A percentile compares a stretch with the other conserved stretches of the same genome.
These are phyloP conservation scores for Aporrectodea caliginosa DNA, from an alignment of 1,140 invertebrate species.

Conservation along the genomic window DNA sequence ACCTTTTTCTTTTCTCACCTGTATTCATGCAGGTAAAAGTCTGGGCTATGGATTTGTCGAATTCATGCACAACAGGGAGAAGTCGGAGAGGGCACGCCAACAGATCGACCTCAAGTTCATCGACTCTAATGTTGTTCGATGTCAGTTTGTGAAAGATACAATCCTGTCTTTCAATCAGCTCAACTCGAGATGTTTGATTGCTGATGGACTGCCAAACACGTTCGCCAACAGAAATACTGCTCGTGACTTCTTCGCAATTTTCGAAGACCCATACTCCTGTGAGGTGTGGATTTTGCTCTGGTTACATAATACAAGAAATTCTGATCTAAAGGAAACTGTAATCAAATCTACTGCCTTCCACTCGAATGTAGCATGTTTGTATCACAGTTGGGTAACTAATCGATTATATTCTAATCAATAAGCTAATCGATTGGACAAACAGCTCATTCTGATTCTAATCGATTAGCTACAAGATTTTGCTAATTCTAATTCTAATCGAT, in stretches of 20 bases:
- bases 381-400: no score
- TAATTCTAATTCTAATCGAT: no score
- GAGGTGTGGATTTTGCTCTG: no score
- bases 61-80: slow-evolving; percentile 55
- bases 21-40: slow-evolving; percentile 49
- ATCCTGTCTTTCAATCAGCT: slow-evolving; percentile 33
- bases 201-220: neutral
- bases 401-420: no score
- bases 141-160: slow-evolving; percentile 55
- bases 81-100: slow-evolving; percentile 54
- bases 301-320: no score
- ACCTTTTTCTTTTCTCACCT: no score
- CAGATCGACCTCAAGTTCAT: slow-evolving; percentile 58
- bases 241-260: neutral
- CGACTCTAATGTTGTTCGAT: slow-evolving; percentile 55
- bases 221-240: neutral
- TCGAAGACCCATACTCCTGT: neutral
- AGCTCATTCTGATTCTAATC: no score
- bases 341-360: no score
- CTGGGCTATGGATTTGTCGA: slow-evolving; percentile 65
- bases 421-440: no score
- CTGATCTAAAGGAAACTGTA: no score
- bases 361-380: no score
- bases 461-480: no score
- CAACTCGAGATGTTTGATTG: slow-evolving; percentile 11